Percentiles rank a stretch among this genome's conserved stretches.
These are phyloP conservation scores for Oceanodroma tethys DNA, from an alignment of 2,113 vertebrate genomes.

Conservation along the genomic window DNA sequence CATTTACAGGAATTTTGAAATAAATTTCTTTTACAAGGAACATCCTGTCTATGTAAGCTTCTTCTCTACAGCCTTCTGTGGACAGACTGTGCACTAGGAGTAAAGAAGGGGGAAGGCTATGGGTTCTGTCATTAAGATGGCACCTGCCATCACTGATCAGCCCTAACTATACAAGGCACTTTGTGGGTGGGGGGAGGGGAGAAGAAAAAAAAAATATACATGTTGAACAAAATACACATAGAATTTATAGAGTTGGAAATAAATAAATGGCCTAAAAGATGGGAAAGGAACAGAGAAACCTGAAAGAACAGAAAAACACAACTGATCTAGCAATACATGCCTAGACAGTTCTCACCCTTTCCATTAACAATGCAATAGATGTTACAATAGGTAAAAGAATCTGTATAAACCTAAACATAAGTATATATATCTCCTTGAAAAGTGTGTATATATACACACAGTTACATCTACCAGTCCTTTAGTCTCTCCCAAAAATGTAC, in stretches of 20 bases:
- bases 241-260: background rate
- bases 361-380: background rate
- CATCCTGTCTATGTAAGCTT: background rate
- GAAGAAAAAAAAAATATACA: too few species aligned
- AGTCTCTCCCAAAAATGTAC: background rate
- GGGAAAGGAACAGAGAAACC: background rate
- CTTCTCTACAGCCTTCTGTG: background rate
- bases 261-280: background rate
- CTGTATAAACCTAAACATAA: background rate
- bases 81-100: background rate
- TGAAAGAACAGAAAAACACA: background rate
- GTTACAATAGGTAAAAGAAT: background rate
- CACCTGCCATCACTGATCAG: background rate
- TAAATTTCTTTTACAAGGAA: background rate
- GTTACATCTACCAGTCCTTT: background rate
- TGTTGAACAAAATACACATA: background rate
- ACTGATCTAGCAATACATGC: background rate
- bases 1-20: background rate
- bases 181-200: rapidly evolving
- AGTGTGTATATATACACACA: background rate
- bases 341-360: background rate
- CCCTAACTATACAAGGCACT: background rate
- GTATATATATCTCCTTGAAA: background rate
- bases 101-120: background rate
- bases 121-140: background rate